phyloP scores from a whole-genome alignment of 2,113 vertebrate species.

The Chamaea fasciata region DNA sequence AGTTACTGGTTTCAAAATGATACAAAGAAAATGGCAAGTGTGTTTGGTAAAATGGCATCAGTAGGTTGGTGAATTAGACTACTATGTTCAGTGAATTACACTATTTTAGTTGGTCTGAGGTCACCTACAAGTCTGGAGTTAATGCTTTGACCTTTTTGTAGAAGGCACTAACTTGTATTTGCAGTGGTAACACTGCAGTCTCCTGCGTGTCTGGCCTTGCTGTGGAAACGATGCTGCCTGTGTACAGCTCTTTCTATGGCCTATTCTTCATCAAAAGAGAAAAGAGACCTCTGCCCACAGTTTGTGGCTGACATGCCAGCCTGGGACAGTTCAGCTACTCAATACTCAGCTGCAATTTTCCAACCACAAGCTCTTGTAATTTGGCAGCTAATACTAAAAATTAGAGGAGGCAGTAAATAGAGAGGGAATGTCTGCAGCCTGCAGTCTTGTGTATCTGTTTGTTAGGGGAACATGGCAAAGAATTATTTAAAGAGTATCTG shows the following conservation, averaged over 20 bases:
- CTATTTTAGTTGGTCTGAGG: constrained; percentile 33
- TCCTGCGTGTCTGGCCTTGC: not conserved
- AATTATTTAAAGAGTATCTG: not conserved
- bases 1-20: not conserved
- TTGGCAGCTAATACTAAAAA: constrained; percentile 13
- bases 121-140: constrained; percentile 20
- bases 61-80: not conserved
- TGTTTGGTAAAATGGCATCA: not conserved
- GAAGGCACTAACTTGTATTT: constrained; percentile 17
- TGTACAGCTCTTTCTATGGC: not conserved
- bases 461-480: not conserved
- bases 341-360: constrained; percentile 10
- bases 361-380: constrained; percentile 27
- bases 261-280: constrained; percentile 15
- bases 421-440: not conserved
- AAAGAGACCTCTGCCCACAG: not conserved
- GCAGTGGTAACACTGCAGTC: not conserved
- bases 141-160: constrained; percentile 34
- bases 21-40: not conserved
- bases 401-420: not conserved
- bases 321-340: not conserved
- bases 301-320: constrained; percentile 5
- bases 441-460: not conserved
- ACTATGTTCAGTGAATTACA: not conserved
- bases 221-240: not conserved